phyloP scores from a whole-genome alignment of 2,113 vertebrate genomes.

The Crotalus horridus region DNA sequence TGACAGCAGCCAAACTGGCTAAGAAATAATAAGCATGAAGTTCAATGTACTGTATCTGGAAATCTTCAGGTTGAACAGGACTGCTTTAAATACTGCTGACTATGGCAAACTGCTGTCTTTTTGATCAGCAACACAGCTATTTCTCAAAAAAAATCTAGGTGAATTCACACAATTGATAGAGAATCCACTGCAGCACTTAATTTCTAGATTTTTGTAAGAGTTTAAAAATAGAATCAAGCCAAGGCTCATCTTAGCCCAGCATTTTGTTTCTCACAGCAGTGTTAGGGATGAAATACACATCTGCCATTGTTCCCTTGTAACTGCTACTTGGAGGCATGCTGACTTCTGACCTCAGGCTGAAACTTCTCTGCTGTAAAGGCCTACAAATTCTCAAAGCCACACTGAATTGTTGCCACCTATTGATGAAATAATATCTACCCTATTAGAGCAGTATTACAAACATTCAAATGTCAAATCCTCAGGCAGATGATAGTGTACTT shows the following conservation, averaged over 20 bases:
- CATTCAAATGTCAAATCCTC: not conserved
- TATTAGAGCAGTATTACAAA: not conserved
- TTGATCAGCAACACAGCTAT: not conserved
- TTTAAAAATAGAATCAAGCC: not conserved
- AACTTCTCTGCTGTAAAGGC: not conserved
- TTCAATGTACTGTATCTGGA: not conserved
- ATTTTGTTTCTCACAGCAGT: not conserved
- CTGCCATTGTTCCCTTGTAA: not conserved
- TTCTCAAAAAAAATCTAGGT: not conserved
- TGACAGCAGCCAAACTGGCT: not conserved
- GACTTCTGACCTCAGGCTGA: not conserved
- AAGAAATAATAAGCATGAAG: not conserved
- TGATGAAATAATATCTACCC: not conserved
- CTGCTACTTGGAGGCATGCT: not conserved
- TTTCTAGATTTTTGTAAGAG: not conserved
- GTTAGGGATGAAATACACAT: not conserved
- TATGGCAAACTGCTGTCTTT: not conserved
- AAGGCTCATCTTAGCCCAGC: not conserved
- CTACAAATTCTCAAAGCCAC: not conserved
- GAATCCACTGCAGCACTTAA: not conserved
- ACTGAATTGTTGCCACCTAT: not conserved
- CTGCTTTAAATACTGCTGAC: not conserved
- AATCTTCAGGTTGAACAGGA: not conserved
- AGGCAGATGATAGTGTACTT: not conserved
- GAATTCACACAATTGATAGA: not conserved